Evolutionary conservation across 2,113 vertebrate genomes (phyloP), one percentile per base, ranked within the genome.

Genomic region (Daubentonia madagascariensis): DNA sequence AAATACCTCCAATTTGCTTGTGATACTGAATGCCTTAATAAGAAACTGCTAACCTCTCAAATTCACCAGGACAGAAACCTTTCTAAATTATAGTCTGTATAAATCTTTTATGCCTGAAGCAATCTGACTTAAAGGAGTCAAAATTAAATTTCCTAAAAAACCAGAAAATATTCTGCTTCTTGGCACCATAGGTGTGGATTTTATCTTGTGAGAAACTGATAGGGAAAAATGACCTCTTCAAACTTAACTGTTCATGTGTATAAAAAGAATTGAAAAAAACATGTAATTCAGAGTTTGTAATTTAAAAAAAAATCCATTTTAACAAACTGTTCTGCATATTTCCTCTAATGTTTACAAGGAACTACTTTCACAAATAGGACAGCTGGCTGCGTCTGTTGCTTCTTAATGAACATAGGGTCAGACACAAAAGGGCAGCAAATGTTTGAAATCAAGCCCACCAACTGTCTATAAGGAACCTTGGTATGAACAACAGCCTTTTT

Each of bases 371-470:
- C 35, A 57, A 37, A 57, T 0, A 61, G 30, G 92, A 95, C 96
- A 97, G 96, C 89, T 97, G 97, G 79, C 40, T 73, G 11, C 3
- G 67, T 81, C 91, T 94, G 96, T 35, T 35, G 63, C 10, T 94
- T 84, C 63, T 80, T 43, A 70, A 54, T 4, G 43, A 95, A 91
- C 68, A 89, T 2, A 80, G 59, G 80, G 57, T 30, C 37, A 85
- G 85, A 95, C 28, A 78, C 10, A 45, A 48, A 93, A 85, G 87
- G 70, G 57, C 45, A 97, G 84, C 97, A 95, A 78, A 72, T 92
- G 96, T 85, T 87, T 68, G 97, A 72, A 67, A 84, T 78, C 65
- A 23, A 68, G 72, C 73, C 35, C 18, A 80, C 59, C 96, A 97
- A 89, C 96, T 94, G 95, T 86, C 76, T 45, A 23, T 0, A 13